A percentile compares a stretch with the other conserved stretches of the same genome.
Evolutionary conservation across 2,113 vertebrate species (phyloP).

Genomic region (Corvus cornix): DNA sequence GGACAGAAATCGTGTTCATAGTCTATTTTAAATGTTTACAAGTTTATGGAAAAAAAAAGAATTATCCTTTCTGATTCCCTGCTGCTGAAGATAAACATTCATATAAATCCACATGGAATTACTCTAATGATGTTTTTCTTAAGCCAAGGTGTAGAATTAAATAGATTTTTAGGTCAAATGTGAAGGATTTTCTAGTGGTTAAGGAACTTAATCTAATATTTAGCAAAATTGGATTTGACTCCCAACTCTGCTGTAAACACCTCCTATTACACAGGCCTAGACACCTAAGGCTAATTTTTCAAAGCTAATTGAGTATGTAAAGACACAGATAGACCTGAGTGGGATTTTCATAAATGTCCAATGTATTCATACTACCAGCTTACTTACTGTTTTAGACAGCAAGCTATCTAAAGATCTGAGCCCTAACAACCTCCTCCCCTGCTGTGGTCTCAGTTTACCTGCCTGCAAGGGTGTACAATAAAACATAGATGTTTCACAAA

Average conservation of each 20-base stretch:
- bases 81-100: neutral
- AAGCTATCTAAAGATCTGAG: neutral
- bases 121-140: neutral
- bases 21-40: neutral
- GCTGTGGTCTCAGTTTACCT: neutral
- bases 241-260: neutral
- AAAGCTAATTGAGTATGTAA: neutral
- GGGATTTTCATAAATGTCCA: neutral
- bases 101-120: neutral
- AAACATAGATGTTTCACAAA: neutral
- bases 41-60: neutral
- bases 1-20: neutral
- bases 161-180: neutral
- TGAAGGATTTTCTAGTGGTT: neutral
- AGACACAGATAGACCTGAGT: neutral
- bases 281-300: neutral
- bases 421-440: neutral
- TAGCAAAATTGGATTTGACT: neutral
- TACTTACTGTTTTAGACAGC: neutral
- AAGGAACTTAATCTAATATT: neutral
- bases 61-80: neutral
- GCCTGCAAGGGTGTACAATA: neutral
- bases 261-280: neutral
- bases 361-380: neutral
- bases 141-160: neutral